Percentiles rank a stretch among this genome's conserved stretches.
Conservation (phyloP, 23 tunicate genomes). For the Ascidia mentula region DNA sequence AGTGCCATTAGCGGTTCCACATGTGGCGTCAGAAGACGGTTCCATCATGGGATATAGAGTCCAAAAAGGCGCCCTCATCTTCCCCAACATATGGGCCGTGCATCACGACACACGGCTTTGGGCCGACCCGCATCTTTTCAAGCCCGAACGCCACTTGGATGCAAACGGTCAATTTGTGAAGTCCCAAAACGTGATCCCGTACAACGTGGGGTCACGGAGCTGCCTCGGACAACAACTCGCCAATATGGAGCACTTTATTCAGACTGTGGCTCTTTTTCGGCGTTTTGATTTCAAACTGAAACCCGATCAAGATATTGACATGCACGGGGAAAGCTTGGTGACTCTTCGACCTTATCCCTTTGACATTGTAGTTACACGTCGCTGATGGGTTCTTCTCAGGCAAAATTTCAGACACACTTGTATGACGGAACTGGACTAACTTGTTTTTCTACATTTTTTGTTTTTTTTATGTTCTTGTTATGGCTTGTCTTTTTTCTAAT, state of each 20-base stretch:
- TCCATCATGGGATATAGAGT: conserved; percentile 47
- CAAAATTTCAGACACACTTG: background rate
- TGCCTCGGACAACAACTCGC: conserved; percentile 71
- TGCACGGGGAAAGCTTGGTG: conserved; percentile 48
- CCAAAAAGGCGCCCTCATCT: conserved; percentile 43
- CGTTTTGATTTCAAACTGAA: conserved; percentile 33
- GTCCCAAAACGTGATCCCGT: conserved; percentile 39
- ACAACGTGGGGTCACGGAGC: conserved; percentile 49
- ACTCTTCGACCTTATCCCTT: conserved; percentile 31
- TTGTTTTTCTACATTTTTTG: background rate
- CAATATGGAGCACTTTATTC: conserved; percentile 57
- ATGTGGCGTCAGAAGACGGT: conserved; percentile 25
- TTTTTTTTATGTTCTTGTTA: too few species aligned
- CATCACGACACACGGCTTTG: conserved; percentile 49
- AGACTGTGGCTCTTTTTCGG: conserved; percentile 32
- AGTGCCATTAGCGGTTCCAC: conserved; percentile 51
- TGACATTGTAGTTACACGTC: conserved; percentile 23
- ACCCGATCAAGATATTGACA: conserved; percentile 28
- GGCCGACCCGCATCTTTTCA: conserved; percentile 68
- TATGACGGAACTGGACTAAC: too few species aligned
- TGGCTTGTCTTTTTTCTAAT: background rate
- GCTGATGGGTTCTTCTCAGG: background rate
- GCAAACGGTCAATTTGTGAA: conserved; percentile 64
- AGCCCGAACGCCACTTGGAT: conserved; percentile 54
- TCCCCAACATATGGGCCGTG: conserved; percentile 47